A percentile compares a stretch with the other conserved stretches of the same genome.
Conservation (phyloP, 2,888 invertebrate genomes). For the Pollenia angustigena region DNA sequence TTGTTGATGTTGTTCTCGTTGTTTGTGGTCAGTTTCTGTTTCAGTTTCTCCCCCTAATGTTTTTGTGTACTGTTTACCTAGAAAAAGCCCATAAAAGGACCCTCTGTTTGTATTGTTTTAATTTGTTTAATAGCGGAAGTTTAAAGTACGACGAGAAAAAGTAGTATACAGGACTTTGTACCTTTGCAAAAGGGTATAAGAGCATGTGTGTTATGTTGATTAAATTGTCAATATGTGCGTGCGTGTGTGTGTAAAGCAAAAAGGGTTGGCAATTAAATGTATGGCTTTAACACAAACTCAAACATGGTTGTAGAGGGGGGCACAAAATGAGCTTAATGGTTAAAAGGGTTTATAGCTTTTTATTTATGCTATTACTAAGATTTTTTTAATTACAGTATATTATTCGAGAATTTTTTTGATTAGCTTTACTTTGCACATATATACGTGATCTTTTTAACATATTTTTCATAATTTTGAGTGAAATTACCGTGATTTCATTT, state of each 20-base stretch:
- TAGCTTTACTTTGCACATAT: too few species aligned
- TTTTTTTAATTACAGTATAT: too few species aligned
- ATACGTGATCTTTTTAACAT: too few species aligned
- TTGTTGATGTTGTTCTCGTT: constrained; percentile 1
- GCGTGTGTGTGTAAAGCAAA: background rate
- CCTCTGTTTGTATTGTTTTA: constrained; percentile 37
- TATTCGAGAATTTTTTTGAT: too few species aligned
- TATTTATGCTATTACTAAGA: too few species aligned
- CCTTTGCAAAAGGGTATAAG: background rate
- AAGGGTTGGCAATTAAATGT: constrained; percentile 7
- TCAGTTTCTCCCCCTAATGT: background rate
- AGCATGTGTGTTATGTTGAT: constrained; percentile 21
- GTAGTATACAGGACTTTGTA: constrained; percentile 5
- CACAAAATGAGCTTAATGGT: too few species aligned
- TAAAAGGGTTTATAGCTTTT: too few species aligned
- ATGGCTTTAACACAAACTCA: background rate
- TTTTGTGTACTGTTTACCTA: background rate
- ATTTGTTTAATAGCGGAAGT: constrained; percentile 57
- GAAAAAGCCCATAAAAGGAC: constrained; percentile 21
- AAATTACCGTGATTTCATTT: too few species aligned
- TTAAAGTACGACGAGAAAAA: background rate
- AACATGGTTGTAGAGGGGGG: too few species aligned
- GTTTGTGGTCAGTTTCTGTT: constrained; percentile 46
- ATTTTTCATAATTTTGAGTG: too few species aligned
- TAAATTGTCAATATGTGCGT: constrained; percentile 1